Conservation (phyloP, 2,113 vertebrate species). For the Argyrosomus japonicus region DNA sequence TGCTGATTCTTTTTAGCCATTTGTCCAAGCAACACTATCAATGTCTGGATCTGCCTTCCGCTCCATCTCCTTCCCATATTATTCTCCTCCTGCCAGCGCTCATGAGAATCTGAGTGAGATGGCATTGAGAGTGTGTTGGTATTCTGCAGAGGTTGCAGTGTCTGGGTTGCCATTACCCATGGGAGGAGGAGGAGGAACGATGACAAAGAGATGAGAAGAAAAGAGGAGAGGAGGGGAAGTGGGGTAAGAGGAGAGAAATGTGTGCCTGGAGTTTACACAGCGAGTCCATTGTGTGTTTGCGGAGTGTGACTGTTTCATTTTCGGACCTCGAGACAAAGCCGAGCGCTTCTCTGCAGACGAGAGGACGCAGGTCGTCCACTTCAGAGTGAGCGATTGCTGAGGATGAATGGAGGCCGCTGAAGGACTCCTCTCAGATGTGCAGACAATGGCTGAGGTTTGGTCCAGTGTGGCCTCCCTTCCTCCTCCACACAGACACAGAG, state of each 20-base stretch:
- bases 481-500: not conserved
- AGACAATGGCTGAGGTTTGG: slow-evolving; percentile 35
- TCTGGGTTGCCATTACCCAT: slow-evolving; percentile 49
- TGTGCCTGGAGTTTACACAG: slow-evolving; percentile 41
- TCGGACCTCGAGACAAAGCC: slow-evolving; percentile 27
- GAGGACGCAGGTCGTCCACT: slow-evolving; percentile 18
- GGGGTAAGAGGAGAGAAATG: not conserved
- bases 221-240: slow-evolving; percentile 3
- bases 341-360: slow-evolving; percentile 13
- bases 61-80: slow-evolving; percentile 26
- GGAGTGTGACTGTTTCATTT: slow-evolving; percentile 51
- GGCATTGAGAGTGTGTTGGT: slow-evolving; percentile 43
- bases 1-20: slow-evolving; percentile 6
- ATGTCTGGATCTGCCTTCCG: slow-evolving; percentile 44
- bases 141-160: slow-evolving; percentile 64
- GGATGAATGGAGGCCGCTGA: slow-evolving; percentile 17
- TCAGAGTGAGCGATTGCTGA: slow-evolving; percentile 20
- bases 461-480: not conserved
- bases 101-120: slow-evolving; percentile 47
- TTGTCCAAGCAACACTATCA: slow-evolving; percentile 45
- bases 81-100: slow-evolving; percentile 28
- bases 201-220: slow-evolving; percentile 16
- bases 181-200: not conserved
- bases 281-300: slow-evolving; percentile 42
- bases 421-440: slow-evolving; percentile 41